Evolutionary conservation across 2,797 vertebrate species (phyloP).

Genomic region (Semaprochilodus insignis): DNA sequence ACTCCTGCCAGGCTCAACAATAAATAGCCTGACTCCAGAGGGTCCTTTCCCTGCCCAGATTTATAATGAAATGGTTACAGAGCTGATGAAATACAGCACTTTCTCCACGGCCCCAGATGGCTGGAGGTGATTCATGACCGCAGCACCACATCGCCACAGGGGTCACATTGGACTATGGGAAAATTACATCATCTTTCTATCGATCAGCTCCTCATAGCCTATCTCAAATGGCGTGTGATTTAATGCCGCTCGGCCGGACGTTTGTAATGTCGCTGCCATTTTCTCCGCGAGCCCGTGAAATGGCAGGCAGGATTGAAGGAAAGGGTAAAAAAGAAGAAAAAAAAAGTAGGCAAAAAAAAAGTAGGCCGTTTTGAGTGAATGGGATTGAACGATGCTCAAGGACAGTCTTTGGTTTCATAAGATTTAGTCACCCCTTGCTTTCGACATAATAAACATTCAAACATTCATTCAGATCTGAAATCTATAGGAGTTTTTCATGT

Average conservation of each 20-base stretch:
- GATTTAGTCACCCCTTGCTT: background rate
- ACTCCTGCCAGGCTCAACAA: slow-evolving; percentile 34
- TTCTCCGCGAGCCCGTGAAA: background rate
- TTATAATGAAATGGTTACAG: slow-evolving; percentile 59
- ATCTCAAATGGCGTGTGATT: slow-evolving; percentile 51
- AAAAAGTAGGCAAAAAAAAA: background rate
- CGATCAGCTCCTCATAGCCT: slow-evolving; percentile 65
- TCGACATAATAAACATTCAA: background rate
- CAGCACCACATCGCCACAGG: slow-evolving; percentile 55
- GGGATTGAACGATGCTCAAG: background rate
- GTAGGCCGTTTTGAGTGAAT: background rate
- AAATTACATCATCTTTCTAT: slow-evolving; percentile 74
- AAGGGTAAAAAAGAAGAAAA: background rate
- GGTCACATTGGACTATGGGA: slow-evolving; percentile 55
- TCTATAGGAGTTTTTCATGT: background rate
- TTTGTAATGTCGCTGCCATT: slow-evolving; percentile 29
- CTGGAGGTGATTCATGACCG: slow-evolving; percentile 52
- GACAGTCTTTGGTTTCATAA: slow-evolving; percentile 12
- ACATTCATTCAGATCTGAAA: slow-evolving; percentile 7
- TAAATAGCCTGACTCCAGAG: slow-evolving; percentile 52
- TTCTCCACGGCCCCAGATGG: slow-evolving; percentile 41
- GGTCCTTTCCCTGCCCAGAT: slow-evolving; percentile 50
- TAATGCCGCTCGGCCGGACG: slow-evolving; percentile 21
- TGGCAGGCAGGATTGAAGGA: background rate
- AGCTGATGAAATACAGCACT: slow-evolving; percentile 54